Evolutionary conservation across 1,140 invertebrate species (phyloP), one percentile per base, ranked within the genome.

Genomic region (Samia ricini): DNA sequence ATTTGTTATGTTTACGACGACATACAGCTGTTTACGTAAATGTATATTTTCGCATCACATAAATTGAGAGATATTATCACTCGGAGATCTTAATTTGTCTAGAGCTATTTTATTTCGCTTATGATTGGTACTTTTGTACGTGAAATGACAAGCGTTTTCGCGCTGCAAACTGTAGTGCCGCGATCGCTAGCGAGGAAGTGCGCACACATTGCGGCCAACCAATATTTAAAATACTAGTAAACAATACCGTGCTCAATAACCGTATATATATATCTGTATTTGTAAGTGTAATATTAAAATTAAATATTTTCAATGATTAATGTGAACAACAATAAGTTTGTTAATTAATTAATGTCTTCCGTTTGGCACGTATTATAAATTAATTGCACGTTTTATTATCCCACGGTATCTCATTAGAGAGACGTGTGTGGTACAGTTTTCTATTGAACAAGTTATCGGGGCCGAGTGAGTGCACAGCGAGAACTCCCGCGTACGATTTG

Each of bases 281-380:
- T 86, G 80, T 90, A 85, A 79, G 73, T 85, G 71, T 87, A 84
- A 87, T 81, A 78, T 88, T 88, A 69, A 85, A 72, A 84, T 76
- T 61, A 79, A 83, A 82, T 76, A 65, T 81, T 87, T 87, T 77
- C 70, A 73, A 81, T 68, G 76, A 71, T 76, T 64, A 71, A 71
- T 26, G 69, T 81, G 76, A 83, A 76, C 74, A 83, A 82, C 77
- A 83, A 75, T 78, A 79, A 76, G 77, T 85, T 83, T 83, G 82
- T 88, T 89, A 87, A 78, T 80, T 85, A 79, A 84, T 85, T 74
- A 80, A 88, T 85, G 88, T 90, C 88, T 90, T 90, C 88, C 88
- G 88, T 90, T 89, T 62, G 80, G 81, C 86, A 90, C 88, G 76
- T 84, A 87, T 83, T 80, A 80, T 82, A 87, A 74, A 76, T 77